Evolutionary conservation across 1,140 invertebrate genomes (phyloP), one percentile per base, ranked within the genome.

Genomic region (Drosophila sechellia): DNA sequence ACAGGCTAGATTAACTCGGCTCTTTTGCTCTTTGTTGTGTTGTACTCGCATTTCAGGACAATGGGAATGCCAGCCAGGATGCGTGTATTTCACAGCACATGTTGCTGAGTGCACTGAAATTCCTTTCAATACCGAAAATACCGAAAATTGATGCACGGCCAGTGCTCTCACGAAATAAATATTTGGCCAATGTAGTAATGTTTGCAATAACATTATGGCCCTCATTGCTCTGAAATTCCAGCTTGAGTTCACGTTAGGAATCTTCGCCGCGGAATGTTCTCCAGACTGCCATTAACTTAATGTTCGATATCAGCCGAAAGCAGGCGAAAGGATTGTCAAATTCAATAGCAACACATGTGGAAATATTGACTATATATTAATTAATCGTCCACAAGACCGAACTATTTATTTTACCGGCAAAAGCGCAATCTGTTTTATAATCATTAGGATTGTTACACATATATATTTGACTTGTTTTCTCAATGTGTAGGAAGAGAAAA

Each of bases 181-280:
- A 86, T 85, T 85, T 85, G 46, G 35, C 54, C 79, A 73, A 79
- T 78, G 63, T 46, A 65, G 74, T 77, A 76, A 79, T 71, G 56
- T 76, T 43, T 57, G 43, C 65, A 64, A 76, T 72, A 69, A 66
- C 68, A 78, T 73, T 77, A 63, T 49, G 50, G 22, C 58, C 37
- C 20, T 17, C 35, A 40, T 1, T 22, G 25, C 31, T 20, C n/a
- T 35, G 45, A 37, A 64, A 74, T 63, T 66, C 48, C 63, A 11
- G 63, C 25, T 63, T 17, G 27, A 35, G 34, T 58, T 22, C 57
- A 31, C 22, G 13, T 1, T 31, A 12, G 40, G 27, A 59, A 71
- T 76, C 56, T 37, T 52, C 52, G 59, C n/a, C 15, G 43, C 31
- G 57, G 49, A 71, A 59, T 59, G 46, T 25, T 31, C n/a, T 31